Evolutionary conservation across 2,797 vertebrate species (phyloP), one percentile per base, ranked within the genome.

Genomic region (Balearica regulorum): DNA sequence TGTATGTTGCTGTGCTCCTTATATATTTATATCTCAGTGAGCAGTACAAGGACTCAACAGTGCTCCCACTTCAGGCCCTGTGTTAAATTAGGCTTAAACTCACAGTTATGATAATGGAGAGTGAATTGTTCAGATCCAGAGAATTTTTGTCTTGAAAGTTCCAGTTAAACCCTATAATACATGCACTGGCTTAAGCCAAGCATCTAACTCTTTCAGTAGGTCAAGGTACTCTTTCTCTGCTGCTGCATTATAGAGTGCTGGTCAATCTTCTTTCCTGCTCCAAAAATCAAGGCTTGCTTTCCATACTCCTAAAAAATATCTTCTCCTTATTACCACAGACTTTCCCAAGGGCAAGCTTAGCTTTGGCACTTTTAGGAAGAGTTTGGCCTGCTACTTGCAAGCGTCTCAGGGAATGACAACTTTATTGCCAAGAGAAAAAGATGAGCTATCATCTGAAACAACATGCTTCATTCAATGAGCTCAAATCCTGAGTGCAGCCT

Each of bases 11-110:
- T 83, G 49, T 73, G 55, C 49, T 94, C 39, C 82, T 78, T 72
- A 37, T 53, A 9, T 75, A 83, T 87, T 77, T 55, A 62, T 76
- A 46, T 39, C 10, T 4, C 19, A 8, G 37, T 39, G 73, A 89
- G 57, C 53, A 79, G 70, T 83, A 46, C 69, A 79, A 68, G 82
- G 93, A 90, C 76, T 31, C 62, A 87, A 29, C 26, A 17, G 62
- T 25, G 31, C 19, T 92, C 22, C 66, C 17, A 19, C 87, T 91
- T 94, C 60, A 92, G 46, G 11, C 44, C 41, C n/a, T n/a, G 6
- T 65, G 33, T 71, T 96, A 94, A 86, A 93, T 54, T 68, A 68
- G 24, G 55, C 39, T 88, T 82, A 89, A 96, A 90, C n/a, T 80
- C 55, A 46, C 26, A 60, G 41, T 60, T 66, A 39, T 57, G 70